Evolutionary conservation across 2,797 vertebrate genomes (phyloP).

Genomic region (Tangara arthus): DNA sequence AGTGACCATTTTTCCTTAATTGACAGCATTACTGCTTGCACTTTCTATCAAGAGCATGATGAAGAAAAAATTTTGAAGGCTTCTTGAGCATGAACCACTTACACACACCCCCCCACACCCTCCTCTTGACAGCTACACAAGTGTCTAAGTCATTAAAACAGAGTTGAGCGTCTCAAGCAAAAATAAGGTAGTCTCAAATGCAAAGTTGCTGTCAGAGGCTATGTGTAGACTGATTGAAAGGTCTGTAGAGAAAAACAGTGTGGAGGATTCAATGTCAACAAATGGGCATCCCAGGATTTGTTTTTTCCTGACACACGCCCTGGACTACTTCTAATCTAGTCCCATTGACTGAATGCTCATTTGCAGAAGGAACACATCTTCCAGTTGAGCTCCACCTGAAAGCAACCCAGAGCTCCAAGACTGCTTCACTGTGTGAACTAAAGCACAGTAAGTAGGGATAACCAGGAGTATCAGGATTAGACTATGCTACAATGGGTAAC

Average conservation of each 20-base stretch:
- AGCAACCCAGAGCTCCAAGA: neutral
- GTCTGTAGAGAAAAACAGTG: neutral
- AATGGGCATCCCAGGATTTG: neutral
- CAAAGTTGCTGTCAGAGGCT: neutral
- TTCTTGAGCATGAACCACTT: neutral
- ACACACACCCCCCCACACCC: neutral
- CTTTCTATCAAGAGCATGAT: neutral
- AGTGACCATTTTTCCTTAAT: neutral
- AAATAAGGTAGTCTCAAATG: neutral
- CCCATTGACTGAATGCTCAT: neutral
- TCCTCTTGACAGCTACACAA: neutral
- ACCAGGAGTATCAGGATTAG: constrained; percentile 38
- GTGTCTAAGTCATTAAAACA: neutral
- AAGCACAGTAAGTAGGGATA: constrained; percentile 25
- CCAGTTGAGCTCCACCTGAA: neutral
- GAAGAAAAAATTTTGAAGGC: neutral
- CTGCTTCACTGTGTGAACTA: neutral
- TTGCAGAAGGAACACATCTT: constrained; percentile 36
- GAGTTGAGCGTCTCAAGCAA: neutral
- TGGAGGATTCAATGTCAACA: neutral
- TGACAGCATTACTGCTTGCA: neutral
- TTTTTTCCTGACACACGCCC: neutral
- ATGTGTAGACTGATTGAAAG: neutral
- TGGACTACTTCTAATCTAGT: neutral
- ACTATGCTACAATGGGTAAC: neutral